Conservation (phyloP, 64 coral and sea anemone species). For the Actinia tenebrosa region DNA sequence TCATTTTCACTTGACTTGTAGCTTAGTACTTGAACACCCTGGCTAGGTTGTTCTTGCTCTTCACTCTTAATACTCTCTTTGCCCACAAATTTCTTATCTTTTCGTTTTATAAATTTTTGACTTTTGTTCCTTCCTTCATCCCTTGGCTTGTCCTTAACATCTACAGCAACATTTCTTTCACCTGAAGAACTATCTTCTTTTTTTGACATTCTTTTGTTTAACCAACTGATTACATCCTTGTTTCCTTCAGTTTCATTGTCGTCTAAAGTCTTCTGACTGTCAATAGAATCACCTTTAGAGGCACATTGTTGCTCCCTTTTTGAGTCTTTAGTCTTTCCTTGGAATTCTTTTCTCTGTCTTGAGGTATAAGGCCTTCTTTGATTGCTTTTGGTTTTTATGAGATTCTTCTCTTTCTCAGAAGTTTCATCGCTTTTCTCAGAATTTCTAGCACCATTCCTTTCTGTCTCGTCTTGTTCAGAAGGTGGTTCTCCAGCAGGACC, state of each 20-base stretch:
- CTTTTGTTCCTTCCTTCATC: not conserved
- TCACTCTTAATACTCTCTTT: not conserved
- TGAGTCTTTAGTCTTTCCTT: not conserved
- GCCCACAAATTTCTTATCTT: not conserved
- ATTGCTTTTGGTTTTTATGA: not conserved
- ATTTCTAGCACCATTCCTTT: not conserved
- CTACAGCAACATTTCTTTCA: not conserved
- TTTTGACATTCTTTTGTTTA: conserved; percentile 19
- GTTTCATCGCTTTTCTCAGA: not conserved
- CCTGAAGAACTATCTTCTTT: not conserved
- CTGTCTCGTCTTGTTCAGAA: not conserved
- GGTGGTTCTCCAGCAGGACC: not conserved
- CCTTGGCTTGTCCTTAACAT: not conserved
- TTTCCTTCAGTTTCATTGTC: not conserved
- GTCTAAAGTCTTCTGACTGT: not conserved
- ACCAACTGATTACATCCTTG: conserved; percentile 1
- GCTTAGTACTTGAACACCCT: not conserved
- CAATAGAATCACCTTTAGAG: not conserved
- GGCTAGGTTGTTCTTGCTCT: not conserved
- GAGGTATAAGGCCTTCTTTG: not conserved
- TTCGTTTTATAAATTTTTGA: not conserved
- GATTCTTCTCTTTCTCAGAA: not conserved
- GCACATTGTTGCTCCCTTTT: not conserved
- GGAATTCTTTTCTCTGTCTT: not conserved
- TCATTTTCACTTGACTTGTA: not conserved